A percentile compares a stretch with the other conserved stretches of the same genome.
phyloP scores from a whole-genome alignment of 2,797 vertebrate genomes.

The Pterois miles region DNA sequence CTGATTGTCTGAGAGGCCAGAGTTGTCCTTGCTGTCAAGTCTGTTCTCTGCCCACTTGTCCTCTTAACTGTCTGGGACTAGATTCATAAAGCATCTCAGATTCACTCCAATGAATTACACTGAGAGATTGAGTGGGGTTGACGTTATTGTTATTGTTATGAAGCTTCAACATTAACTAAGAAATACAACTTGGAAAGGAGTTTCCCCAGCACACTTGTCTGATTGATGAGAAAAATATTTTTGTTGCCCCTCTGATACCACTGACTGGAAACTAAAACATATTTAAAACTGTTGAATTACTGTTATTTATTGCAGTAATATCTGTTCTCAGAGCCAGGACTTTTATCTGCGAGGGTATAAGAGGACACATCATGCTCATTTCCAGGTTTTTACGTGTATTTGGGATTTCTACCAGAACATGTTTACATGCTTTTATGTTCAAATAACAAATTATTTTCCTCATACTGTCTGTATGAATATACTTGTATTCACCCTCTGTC shows the following conservation, averaged over 20 bases:
- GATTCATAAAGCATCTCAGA: not conserved
- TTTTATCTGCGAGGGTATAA: not conserved
- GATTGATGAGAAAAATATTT: not conserved
- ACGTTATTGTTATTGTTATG: not conserved
- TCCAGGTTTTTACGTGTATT: no score
- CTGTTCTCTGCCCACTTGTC: not conserved
- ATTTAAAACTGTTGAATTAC: not conserved
- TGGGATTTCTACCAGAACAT: no score
- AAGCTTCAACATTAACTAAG: not conserved
- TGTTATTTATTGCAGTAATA: not conserved
- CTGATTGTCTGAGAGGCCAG: not conserved
- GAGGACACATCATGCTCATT: not conserved
- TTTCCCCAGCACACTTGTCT: not conserved
- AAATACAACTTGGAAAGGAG: not conserved
- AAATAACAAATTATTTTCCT: not conserved
- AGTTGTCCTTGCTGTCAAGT: not conserved
- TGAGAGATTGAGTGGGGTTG: not conserved
- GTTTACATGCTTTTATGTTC: rapidly evolving
- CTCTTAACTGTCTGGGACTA: not conserved
- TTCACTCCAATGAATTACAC: not conserved
- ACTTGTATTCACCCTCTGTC: not conserved
- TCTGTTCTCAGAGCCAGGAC: not conserved
- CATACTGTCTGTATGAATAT: not conserved
- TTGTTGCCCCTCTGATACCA: no score
- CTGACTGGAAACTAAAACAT: not conserved